These are phyloP conservation scores for Tetranychus truncatus DNA, from an alignment of 2,888 invertebrate species.

Conservation along the genomic window DNA sequence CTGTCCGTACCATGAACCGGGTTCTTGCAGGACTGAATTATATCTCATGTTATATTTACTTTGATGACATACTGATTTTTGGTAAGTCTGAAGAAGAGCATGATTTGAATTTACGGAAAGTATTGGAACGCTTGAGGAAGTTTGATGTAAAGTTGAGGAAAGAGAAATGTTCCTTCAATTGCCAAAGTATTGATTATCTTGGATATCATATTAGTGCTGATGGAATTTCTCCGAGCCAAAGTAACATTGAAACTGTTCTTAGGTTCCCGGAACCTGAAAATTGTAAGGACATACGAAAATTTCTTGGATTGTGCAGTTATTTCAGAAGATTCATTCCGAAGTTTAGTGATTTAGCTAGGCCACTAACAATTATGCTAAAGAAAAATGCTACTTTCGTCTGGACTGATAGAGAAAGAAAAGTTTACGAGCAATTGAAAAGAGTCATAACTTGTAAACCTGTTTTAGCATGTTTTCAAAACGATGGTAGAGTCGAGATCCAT, in stretches of 20 bases:
- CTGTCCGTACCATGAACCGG: not conserved
- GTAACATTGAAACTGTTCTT: no score
- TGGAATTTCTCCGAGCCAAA: no score
- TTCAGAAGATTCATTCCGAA: conserved; percentile 20
- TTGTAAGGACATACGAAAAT: no score
- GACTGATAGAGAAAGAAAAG: not conserved
- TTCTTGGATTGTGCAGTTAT: no score
- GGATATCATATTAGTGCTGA: no score
- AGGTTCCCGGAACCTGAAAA: no score
- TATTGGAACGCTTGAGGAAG: not conserved
- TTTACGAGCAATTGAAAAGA: not conserved
- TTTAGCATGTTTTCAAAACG: not conserved
- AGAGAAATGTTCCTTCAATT: conserved; percentile 9
- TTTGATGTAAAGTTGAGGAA: not conserved
- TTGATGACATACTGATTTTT: not conserved
- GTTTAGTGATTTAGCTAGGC: conserved; percentile 9
- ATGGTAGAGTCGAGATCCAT: conserved; percentile 1
- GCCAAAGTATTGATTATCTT: no score
- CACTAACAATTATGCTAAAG: not conserved
- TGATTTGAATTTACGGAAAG: not conserved
- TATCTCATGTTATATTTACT: not conserved
- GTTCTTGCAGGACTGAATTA: not conserved
- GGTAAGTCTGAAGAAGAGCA: not conserved
- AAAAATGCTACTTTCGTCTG: not conserved
- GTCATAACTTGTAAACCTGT: not conserved